phyloP scores from a whole-genome alignment of 2,113 vertebrate genomes.

The Lasiurus borealis region DNA sequence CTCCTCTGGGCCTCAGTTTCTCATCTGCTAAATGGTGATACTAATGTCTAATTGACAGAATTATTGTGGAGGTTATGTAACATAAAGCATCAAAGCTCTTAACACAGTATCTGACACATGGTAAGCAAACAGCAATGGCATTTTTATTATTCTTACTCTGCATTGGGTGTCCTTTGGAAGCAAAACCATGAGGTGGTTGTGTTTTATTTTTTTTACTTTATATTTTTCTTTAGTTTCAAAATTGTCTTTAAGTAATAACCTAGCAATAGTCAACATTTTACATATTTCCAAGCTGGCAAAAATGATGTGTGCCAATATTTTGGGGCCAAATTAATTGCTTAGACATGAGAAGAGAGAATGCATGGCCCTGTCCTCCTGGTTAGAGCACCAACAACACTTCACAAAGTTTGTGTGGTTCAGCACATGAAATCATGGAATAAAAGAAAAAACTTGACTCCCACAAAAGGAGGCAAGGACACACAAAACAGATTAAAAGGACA shows the following conservation, averaged over 20 bases:
- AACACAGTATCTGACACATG: not conserved
- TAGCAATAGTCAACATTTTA: not conserved
- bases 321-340: not conserved
- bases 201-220: not conserved
- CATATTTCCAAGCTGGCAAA: not conserved
- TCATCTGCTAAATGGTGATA: not conserved
- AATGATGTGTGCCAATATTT: not conserved
- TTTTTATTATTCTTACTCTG: not conserved
- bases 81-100: not conserved
- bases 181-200: not conserved
- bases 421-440: not conserved
- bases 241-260: not conserved
- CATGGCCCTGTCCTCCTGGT: not conserved
- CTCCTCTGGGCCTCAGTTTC: not conserved
- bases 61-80: not conserved
- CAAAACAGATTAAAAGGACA: not conserved
- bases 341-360: not conserved
- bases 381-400: not conserved
- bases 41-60: not conserved
- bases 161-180: not conserved
- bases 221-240: conserved; percentile 55
- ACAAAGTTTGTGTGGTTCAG: not conserved
- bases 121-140: not conserved
- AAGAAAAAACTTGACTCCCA: not conserved
- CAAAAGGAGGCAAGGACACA: not conserved